Percentiles rank a stretch among this genome's conserved stretches.
phyloP scores from a whole-genome alignment of 2,888 invertebrate species.

The Erebia epiphron region DNA sequence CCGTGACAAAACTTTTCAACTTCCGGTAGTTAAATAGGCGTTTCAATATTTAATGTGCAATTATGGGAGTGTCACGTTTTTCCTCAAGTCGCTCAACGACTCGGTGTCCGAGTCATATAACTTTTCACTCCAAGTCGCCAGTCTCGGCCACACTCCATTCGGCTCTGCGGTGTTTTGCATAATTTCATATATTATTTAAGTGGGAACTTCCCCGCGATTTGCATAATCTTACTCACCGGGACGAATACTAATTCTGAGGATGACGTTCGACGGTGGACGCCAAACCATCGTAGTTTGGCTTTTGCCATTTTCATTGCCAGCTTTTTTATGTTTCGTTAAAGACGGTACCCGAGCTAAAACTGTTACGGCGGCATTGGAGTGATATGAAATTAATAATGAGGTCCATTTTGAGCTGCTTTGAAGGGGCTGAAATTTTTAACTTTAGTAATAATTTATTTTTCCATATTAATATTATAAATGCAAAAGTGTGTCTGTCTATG shows the following conservation, averaged over 20 bases:
- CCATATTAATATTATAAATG: no score
- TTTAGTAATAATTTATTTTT: no score
- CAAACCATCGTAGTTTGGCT: background rate
- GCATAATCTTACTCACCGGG: constrained; percentile 51
- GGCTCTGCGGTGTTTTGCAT: constrained; percentile 52
- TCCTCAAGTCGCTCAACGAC: constrained; percentile 37
- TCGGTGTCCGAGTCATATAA: constrained; percentile 48
- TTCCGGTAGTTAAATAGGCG: constrained; percentile 27
- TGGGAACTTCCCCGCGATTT: constrained; percentile 53
- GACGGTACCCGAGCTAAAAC: no score
- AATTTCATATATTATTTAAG: constrained; percentile 65
- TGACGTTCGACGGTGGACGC: constrained; percentile 28
- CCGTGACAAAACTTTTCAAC: constrained; percentile 30
- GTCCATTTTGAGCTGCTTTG: no score
- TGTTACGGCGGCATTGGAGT: no score
- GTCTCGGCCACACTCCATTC: constrained; percentile 40
- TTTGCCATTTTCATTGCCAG: background rate
- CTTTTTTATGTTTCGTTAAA: no score
- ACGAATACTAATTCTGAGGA: constrained; percentile 47
- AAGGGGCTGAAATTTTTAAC: no score
- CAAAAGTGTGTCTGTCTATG: no score
- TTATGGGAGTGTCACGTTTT: constrained; percentile 42
- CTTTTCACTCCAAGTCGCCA: constrained; percentile 41
- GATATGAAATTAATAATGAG: no score
- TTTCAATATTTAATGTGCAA: constrained; percentile 41